Evolutionary conservation across 1,140 invertebrate species (phyloP).

Genomic region (Paraescarpia echinospica): DNA sequence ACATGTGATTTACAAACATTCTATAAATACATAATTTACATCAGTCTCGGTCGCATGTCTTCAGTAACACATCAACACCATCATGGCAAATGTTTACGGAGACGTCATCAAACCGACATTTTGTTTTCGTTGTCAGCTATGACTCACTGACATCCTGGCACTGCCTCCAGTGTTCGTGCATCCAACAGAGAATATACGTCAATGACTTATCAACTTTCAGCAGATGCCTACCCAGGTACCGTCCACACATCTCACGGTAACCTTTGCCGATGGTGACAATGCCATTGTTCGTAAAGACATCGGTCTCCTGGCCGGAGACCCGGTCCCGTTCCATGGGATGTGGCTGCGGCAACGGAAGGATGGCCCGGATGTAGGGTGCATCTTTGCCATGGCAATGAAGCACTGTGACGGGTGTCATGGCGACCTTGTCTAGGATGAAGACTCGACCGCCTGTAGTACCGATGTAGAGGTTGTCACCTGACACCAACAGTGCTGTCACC

Average conservation of each 20-base stretch:
- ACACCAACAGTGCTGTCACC: slow-evolving; percentile 7
- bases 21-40: neutral
- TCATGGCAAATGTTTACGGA: neutral
- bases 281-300: neutral
- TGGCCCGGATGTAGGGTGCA: neutral
- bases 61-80: neutral
- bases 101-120: neutral
- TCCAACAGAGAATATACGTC: neutral
- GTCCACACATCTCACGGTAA: slow-evolving; percentile 6
- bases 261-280: slow-evolving; percentile 10
- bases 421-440: neutral
- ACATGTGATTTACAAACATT: neutral
- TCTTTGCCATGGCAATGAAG: slow-evolving; percentile 8
- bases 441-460: neutral
- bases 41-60: neutral
- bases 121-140: neutral
- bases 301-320: neutral
- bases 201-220: neutral
- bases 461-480: neutral
- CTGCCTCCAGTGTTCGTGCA: neutral
- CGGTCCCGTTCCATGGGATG: neutral
- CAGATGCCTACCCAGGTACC: neutral
- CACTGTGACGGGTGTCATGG: neutral
- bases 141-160: neutral
- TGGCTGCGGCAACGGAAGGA: neutral